phyloP scores from a whole-genome alignment of 2,113 vertebrate species.

The Talpa occidentalis region DNA sequence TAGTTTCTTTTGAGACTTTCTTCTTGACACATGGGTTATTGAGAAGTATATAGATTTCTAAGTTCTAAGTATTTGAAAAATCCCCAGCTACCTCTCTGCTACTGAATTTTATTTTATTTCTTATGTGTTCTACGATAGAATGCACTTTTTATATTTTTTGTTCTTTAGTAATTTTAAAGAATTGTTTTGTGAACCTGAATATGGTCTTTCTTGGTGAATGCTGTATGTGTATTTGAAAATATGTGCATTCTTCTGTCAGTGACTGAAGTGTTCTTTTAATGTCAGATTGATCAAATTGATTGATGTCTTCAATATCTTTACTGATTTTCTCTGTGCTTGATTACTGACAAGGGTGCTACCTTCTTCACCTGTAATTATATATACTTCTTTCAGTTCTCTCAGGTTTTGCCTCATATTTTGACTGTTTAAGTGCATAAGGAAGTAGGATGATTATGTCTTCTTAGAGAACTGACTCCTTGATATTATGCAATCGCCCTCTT shows the following conservation, averaged over 20 bases:
- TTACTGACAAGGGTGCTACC: neutral
- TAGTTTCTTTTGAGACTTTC: neutral
- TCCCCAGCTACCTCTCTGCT: neutral
- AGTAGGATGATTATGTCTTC: neutral
- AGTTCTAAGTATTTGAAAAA: neutral
- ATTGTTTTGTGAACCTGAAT: neutral
- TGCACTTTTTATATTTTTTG: neutral
- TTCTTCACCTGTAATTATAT: neutral
- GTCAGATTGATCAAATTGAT: neutral
- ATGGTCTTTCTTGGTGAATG: neutral
- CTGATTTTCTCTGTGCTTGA: neutral
- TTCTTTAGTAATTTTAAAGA: neutral
- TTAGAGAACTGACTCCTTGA: neutral
- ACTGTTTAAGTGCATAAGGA: neutral
- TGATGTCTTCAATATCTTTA: neutral
- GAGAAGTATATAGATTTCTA: neutral
- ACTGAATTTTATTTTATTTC: neutral
- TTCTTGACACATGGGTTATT: neutral
- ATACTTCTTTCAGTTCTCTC: neutral
- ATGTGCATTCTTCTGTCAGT: neutral
- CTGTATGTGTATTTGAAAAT: too few relatives aligned
- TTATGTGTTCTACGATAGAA: neutral
- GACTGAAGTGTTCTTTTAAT: neutral
- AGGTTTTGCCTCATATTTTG: neutral
- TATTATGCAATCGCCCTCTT: neutral